phyloP scores from a whole-genome alignment of 2,888 invertebrate genomes.

The Nasonia oneida region DNA sequence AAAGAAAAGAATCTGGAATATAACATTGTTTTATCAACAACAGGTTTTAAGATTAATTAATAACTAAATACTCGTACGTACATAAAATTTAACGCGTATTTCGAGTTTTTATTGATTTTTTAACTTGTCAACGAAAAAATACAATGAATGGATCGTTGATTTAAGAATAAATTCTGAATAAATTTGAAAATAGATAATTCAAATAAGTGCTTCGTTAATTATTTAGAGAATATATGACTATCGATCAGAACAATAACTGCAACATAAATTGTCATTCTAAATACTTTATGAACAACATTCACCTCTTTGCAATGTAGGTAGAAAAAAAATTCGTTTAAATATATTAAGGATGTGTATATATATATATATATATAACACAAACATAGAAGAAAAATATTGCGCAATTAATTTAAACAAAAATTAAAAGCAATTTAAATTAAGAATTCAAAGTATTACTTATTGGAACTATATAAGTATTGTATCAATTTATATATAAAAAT shows the following conservation, averaged over 20 bases:
- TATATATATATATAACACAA: not conserved
- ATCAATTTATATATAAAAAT: slow-evolving; percentile 36
- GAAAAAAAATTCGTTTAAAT: not conserved
- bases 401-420: slow-evolving; percentile 31
- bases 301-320: not conserved
- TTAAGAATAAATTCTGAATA: slow-evolving; percentile 14
- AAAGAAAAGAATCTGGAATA: slow-evolving; percentile 52
- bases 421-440: slow-evolving; percentile 41
- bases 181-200: slow-evolving; percentile 16
- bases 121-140: slow-evolving; percentile 27
- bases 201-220: not conserved
- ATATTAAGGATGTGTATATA: not conserved
- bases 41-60: slow-evolving; percentile 20
- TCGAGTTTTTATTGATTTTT: slow-evolving; percentile 29
- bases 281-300: not conserved
- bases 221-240: slow-evolving; percentile 10
- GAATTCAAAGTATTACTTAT: slow-evolving; percentile 29
- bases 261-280: not conserved
- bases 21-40: slow-evolving; percentile 37
- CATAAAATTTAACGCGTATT: slow-evolving; percentile 40
- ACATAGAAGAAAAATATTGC: slow-evolving; percentile 22
- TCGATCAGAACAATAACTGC: not conserved
- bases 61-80: not conserved
- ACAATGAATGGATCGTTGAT: slow-evolving; percentile 36
- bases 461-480: slow-evolving; percentile 26